A percentile compares a stretch with the other conserved stretches of the same genome.
Conservation (phyloP, 2,888 invertebrate genomes). For the Philaethria dido region DNA sequence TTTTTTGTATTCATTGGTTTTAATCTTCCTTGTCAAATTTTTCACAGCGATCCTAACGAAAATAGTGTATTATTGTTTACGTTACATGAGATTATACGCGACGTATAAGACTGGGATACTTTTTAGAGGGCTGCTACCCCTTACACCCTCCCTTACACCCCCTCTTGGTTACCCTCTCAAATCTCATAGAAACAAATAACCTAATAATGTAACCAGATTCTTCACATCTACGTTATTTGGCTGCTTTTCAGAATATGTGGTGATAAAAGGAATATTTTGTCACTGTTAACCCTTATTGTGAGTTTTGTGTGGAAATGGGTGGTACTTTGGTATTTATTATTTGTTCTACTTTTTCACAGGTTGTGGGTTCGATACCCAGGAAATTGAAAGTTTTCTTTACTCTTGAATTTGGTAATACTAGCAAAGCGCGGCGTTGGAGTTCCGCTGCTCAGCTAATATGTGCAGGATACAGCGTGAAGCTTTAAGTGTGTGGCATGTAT, state of each 20-base stretch:
- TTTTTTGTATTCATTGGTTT: too few species aligned
- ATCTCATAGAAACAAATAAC: conserved; percentile 33
- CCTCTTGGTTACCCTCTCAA: too few species aligned
- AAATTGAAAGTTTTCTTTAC: too few species aligned
- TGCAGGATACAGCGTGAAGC: too few species aligned
- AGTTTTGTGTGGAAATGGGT: background rate
- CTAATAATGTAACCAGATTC: conserved; percentile 33
- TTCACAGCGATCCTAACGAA: conserved; percentile 49
- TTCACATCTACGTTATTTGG: conserved; percentile 25
- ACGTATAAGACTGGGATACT: conserved; percentile 45
- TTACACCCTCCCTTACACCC: too few species aligned
- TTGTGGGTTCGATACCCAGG: too few species aligned
- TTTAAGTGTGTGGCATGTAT: too few species aligned
- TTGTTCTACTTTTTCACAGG: too few species aligned
- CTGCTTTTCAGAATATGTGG: conserved; percentile 18
- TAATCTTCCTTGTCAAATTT: conserved; percentile 43
- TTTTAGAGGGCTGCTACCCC: conserved; percentile 27
- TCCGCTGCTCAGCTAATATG: too few species aligned
- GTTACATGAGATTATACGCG: conserved; percentile 61
- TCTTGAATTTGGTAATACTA: too few species aligned
- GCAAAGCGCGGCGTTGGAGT: too few species aligned
- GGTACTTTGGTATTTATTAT: too few species aligned
- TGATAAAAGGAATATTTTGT: conserved; percentile 17
- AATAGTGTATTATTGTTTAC: conserved; percentile 66
- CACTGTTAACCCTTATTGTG: background rate